Base-by-base conservation (phyloP, 2,113 vertebrate species). In the Oreamnos americanus region DNA sequence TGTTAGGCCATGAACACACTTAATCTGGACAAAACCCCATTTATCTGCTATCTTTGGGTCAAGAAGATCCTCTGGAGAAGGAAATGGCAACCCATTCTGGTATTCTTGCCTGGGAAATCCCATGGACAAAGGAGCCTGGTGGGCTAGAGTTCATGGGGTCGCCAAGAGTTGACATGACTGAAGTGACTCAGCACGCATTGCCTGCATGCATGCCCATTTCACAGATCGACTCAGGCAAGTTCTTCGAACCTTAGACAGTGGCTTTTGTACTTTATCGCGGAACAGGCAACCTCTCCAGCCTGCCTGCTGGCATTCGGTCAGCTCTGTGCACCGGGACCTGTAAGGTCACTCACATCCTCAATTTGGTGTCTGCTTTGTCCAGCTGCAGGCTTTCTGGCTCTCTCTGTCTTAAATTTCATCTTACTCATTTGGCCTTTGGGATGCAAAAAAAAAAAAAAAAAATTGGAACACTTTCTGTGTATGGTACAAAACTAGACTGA, bases 11-110 rank as follows among this genome's bases (percentile, higher is more conserved):
- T 5, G 0, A 1, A 2, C 53, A 39, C 60, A 16, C 7, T 49
- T 49, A 15, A 30, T 58, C 55, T n/a, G 1, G 3, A 8, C 12
- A 3, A 19, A 2, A 0, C 51, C 19, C 16, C 36, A 3, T 39
- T 67, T 3, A 6, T 21, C 15, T 30, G 5, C 45, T 7, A 4
- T 74, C 71, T 36, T 12, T 74, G 21, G 71, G 21, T 74, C 21
- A 43, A 21, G 71, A 71, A 43, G 36, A 25, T 43, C 36, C 71
- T 13, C 10, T 25, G 36, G 71, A 74, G 71, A 25, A 43, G 71
- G 11, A 74, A 43, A 74, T 74, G 71, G 36, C 36, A 74, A 39
- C 21, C 71, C 71, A 74, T 11, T 74, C 36, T 1, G 36, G 21
- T 25, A 25, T 39, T 74, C 71, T 43, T 39, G 71, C 71, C 36